Evolutionary conservation across 1,140 invertebrate species (phyloP).

Genomic region (Polypedilum pembai): DNA sequence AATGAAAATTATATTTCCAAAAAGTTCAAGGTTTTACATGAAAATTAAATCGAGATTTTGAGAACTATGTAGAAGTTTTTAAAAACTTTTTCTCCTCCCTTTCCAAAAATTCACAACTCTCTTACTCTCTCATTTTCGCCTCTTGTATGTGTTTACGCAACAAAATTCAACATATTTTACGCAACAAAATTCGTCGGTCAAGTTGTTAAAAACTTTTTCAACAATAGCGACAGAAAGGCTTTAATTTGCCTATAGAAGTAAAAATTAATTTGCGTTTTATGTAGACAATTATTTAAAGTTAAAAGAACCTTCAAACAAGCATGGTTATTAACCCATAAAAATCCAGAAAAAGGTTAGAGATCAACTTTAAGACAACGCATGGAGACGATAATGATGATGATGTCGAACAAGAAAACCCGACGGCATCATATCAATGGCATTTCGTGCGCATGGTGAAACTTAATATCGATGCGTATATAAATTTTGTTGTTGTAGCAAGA

Average conservation of each 20-base stretch:
- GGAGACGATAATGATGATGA: background rate
- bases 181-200: conserved; percentile 5
- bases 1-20: conserved; percentile 3
- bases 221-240: background rate
- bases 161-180: conserved; percentile 5
- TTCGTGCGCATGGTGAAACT: conserved; percentile 7
- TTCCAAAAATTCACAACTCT: too few species aligned
- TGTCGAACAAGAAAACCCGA: background rate
- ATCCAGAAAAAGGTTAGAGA: background rate
- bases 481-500: background rate
- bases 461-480: background rate
- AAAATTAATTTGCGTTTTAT: conserved; percentile 13
- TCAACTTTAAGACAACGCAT: conserved; percentile 1
- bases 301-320: background rate
- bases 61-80: conserved; percentile 12
- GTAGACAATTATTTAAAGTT: conserved; percentile 19
- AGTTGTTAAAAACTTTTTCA: conserved; percentile 3
- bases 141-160: background rate
- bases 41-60: conserved; percentile 5
- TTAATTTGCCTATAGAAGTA: background rate
- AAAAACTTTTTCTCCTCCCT: background rate
- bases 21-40: conserved; percentile 15
- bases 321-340: conserved; percentile 13
- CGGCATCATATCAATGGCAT: background rate
- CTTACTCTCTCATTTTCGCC: too few species aligned